Conservation (phyloP, 2,888 invertebrate species). For the Leptinotarsa rubiginosa region DNA sequence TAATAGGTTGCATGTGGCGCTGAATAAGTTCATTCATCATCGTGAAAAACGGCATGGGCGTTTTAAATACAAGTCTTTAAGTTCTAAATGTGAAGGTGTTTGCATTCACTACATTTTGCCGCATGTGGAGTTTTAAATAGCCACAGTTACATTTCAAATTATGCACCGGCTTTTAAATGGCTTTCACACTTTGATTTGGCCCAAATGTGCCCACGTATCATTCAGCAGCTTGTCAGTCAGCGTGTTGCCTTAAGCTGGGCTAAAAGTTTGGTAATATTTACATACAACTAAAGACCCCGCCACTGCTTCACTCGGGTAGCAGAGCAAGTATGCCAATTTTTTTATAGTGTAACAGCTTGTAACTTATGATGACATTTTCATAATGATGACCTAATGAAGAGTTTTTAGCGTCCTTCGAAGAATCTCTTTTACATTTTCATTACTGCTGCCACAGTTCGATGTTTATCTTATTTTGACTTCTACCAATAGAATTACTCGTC, state of each 20-base stretch:
- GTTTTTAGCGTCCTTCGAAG: too few species aligned
- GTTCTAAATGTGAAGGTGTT: conserved; percentile 36
- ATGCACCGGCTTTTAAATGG: conserved; percentile 25
- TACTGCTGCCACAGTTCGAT: too few species aligned
- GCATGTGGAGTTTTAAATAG: conserved; percentile 33
- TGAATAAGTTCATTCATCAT: conserved; percentile 20
- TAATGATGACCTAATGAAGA: too few species aligned
- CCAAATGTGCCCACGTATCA: conserved; percentile 19
- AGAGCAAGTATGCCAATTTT: too few species aligned
- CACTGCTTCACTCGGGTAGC: too few species aligned
- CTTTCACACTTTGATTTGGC: conserved; percentile 24
- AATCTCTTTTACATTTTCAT: too few species aligned
- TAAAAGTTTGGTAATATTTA: too few species aligned
- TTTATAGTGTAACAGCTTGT: too few species aligned
- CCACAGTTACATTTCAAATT: conserved; percentile 27
- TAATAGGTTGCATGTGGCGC: conserved; percentile 15
- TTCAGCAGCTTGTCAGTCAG: background rate
- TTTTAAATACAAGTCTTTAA: conserved; percentile 31
- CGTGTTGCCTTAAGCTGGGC: background rate
- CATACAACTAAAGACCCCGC: too few species aligned
- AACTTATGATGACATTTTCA: too few species aligned
- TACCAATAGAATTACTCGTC: too few species aligned
- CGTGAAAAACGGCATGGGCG: conserved; percentile 26
- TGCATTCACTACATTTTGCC: conserved; percentile 35
- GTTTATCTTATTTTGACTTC: too few species aligned